Conservation (phyloP, 2,797 vertebrate species). For the Crenichthys baileyi region DNA sequence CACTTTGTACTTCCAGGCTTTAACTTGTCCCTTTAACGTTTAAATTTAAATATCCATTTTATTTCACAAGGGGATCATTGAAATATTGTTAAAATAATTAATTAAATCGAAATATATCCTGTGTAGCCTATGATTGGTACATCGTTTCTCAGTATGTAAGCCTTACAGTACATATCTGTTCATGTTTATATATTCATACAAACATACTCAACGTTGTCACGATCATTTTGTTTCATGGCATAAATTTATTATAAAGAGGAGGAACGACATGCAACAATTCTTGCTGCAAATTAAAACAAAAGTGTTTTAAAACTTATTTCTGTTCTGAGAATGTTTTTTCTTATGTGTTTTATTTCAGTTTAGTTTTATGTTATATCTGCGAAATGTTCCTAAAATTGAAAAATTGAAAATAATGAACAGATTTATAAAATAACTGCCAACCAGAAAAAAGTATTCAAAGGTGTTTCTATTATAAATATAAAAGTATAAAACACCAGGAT, state of each 20-base stretch:
- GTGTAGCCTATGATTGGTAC: constrained; percentile 65
- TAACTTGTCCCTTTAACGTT: constrained; percentile 37
- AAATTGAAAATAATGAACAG: neutral
- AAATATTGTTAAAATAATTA: constrained; percentile 49
- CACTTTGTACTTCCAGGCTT: constrained; percentile 68
- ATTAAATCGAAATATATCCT: constrained; percentile 36
- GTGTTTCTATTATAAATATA: neutral
- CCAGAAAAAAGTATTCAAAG: neutral
- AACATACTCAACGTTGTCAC: constrained; percentile 50
- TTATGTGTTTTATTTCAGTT: neutral
- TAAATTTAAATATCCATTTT: constrained; percentile 36
- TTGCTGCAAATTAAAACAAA: constrained; percentile 76
- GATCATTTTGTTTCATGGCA: constrained; percentile 40
- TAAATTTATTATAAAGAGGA: constrained; percentile 50
- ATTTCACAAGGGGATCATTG: constrained; percentile 28
- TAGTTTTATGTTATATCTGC: neutral
- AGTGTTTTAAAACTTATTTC: constrained; percentile 42
- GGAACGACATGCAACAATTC: constrained; percentile 64
- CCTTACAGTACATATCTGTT: constrained; percentile 66
- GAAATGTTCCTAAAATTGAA: neutral
- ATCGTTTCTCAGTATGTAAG: constrained; percentile 67
- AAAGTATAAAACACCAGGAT: neutral
- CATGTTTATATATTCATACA: constrained; percentile 69
- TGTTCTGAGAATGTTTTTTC: constrained; percentile 14
- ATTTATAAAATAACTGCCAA: neutral